Percentiles rank a stretch among this genome's conserved stretches.
Conservation (phyloP, 2,797 vertebrate genomes). For the Tarsius wallacei region DNA sequence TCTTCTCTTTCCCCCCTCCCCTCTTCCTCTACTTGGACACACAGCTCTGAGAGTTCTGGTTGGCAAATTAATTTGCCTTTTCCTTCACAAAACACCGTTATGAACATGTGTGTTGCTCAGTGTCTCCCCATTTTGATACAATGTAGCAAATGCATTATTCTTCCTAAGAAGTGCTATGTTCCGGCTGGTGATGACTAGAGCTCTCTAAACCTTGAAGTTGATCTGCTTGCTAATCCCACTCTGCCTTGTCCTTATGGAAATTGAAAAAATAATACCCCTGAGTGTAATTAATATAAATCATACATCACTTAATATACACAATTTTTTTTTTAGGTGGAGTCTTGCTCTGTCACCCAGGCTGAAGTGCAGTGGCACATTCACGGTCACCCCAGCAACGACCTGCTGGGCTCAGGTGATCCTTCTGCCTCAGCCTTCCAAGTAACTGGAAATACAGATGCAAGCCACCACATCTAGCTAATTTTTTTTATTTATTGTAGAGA, state of each 20-base stretch:
- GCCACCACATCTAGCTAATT: too few relatives aligned
- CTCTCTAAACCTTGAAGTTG: not conserved
- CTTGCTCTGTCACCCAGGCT: too few relatives aligned
- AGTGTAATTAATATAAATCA: not conserved
- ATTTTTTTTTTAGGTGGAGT: not conserved
- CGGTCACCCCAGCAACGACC: too few relatives aligned
- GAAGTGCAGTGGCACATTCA: too few relatives aligned
- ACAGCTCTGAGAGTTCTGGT: not conserved
- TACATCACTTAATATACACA: conserved; percentile 29
- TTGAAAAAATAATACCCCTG: not conserved
- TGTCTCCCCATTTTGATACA: conserved; percentile 56
- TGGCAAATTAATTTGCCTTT: not conserved
- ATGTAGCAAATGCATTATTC: conserved; percentile 37
- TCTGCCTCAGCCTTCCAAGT: too few relatives aligned
- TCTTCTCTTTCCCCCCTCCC: not conserved
- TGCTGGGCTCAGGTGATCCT: too few relatives aligned
- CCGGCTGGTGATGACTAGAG: not conserved
- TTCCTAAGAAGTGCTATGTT: conserved; percentile 9
- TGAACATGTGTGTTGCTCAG: not conserved
- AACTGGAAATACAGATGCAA: too few relatives aligned
- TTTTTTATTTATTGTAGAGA: too few relatives aligned
- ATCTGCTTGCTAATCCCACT: not conserved
- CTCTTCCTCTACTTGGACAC: not conserved
- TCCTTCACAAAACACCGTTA: not conserved
- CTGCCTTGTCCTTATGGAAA: not conserved